Conservation (phyloP, 2,888 invertebrate species). For the Biston betularia region DNA sequence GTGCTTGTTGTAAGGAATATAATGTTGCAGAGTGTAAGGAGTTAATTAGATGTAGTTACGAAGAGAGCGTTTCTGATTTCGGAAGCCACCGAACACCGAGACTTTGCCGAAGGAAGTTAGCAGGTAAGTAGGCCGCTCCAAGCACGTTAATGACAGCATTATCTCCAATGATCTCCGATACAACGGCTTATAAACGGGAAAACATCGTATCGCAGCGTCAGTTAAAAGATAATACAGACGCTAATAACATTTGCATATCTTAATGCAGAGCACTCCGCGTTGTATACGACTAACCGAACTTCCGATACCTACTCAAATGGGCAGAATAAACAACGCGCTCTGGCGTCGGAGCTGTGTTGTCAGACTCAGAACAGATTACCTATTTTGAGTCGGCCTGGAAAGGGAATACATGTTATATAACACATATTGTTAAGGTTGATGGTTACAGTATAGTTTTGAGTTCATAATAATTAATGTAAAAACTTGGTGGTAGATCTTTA, state of each 20-base stretch:
- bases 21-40: background rate
- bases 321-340: slow-evolving; percentile 61
- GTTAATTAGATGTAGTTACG: background rate
- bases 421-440: too few relatives aligned
- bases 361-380: slow-evolving; percentile 1
- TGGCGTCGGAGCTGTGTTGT: slow-evolving; percentile 1
- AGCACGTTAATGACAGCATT: slow-evolving; percentile 50
- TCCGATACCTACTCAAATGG: slow-evolving; percentile 65
- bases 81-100: slow-evolving; percentile 1
- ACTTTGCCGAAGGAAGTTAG: slow-evolving; percentile 16
- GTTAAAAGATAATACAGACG: slow-evolving; percentile 70
- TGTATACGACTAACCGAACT: slow-evolving; percentile 49
- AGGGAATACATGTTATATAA: too few relatives aligned
- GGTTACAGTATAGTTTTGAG: too few relatives aligned
- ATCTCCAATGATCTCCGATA: slow-evolving; percentile 63
- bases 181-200: slow-evolving; percentile 58
- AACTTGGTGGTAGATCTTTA: too few relatives aligned
- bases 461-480: too few relatives aligned
- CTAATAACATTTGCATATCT: slow-evolving; percentile 80
- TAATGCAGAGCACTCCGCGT: slow-evolving; percentile 56
- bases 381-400: background rate
- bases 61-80: background rate
- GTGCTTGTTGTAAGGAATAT: too few relatives aligned
- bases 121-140: slow-evolving; percentile 25
- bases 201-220: slow-evolving; percentile 61